Base-by-base conservation (phyloP, 2,888 invertebrate genomes). In the Drosophila borborema region DNA sequence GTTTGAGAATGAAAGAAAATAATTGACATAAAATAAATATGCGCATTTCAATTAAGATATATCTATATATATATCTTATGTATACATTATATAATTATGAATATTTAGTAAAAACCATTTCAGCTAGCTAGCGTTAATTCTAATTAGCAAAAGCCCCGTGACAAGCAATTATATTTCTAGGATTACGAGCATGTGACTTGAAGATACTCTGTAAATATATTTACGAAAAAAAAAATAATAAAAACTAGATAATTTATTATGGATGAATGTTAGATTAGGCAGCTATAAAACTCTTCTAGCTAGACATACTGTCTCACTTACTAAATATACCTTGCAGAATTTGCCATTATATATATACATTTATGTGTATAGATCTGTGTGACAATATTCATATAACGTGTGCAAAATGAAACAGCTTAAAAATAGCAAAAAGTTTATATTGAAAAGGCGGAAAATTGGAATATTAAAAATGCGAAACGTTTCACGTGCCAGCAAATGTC, bases 401-500 rank as follows among this genome's bases (percentile, higher is more conserved):
- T 40, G 63, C 53, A 70, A 80, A 58, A 70, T 74, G 54, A 74
- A 74, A 72, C 53, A 58, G 72, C 66, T 64, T 67, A 31, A 65
- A 76, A 76, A 68, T 75, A 64, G 46, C 48, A 20, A 23, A 23
- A 40, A 54, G 23, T 60, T 48, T 38, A 18, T 48, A 68, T 51
- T 43, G 20, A 74, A 36, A 14, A 51, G 18, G 7, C 31, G 55
- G 14, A 74, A 54, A 54, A 54, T 14, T 31, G 31, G 6, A 49
- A 3, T 45, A 64, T 48, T 38, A 16, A 31, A 31, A 34, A 43
- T 2, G 28, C 8, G 55, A 12, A 53, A 28, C 54, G 34, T 28
- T 69, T 79, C 80, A 74, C 75, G 77, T 74, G 80, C 65, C 80
- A 74, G 55, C 45, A 59, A 64, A 72, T 58, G 20, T 43, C 31